Evolutionary conservation across 2,113 vertebrate genomes (phyloP).

Genomic region (Actinemys pallida): DNA sequence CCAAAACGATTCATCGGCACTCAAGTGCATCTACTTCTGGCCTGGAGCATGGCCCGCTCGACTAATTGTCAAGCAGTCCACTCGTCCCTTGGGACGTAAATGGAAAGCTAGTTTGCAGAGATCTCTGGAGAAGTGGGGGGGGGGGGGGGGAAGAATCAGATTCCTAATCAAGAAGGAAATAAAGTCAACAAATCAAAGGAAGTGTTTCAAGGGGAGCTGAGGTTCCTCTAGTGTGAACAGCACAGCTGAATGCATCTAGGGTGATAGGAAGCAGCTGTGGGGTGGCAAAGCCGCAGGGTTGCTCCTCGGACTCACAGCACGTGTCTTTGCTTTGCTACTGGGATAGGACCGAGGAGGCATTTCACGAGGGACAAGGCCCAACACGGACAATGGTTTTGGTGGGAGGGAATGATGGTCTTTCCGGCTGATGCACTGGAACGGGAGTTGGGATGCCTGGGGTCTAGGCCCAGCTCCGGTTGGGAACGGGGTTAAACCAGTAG

Average conservation of each 20-base stretch:
- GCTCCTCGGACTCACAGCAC: neutral
- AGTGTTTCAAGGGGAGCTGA: conserved; percentile 22
- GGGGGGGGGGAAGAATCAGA: no score
- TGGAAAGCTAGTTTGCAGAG: conserved; percentile 15
- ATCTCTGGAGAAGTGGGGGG: conserved; percentile 11
- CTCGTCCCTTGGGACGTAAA: neutral
- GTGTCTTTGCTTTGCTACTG: no score
- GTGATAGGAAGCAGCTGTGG: neutral
- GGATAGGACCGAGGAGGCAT: neutral
- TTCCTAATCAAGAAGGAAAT: no score
- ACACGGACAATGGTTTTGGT: no score
- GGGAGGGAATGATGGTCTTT: no score
- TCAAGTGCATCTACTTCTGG: conserved; percentile 19
- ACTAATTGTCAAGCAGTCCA: neutral
- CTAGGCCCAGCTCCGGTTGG: no score
- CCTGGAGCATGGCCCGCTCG: neutral
- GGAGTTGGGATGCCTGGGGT: no score
- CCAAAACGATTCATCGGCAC: neutral
- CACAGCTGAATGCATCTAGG: neutral
- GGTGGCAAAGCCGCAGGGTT: neutral
- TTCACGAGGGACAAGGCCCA: neutral
- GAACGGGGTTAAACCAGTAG: no score
- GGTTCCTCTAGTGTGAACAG: neutral
- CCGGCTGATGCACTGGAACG: no score
- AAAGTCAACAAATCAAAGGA: neutral